Evolutionary conservation across 2,113 vertebrate species (phyloP), one percentile per base, ranked within the genome.

Genomic region (Paratilapia polleni): DNA sequence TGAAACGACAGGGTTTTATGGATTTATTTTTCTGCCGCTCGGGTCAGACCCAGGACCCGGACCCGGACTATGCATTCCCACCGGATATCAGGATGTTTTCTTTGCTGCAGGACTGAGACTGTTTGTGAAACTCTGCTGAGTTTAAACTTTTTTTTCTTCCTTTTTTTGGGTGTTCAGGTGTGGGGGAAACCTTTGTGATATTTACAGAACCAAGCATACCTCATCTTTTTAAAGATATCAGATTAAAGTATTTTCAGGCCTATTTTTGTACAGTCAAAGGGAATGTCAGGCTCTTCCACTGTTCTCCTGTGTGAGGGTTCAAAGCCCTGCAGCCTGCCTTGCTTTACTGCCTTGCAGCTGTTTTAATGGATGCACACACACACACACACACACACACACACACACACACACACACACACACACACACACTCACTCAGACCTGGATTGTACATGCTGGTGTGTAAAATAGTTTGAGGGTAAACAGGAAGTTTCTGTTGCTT

Each of bases 231-330:
- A 97, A 96, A 96, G 8, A 64, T n/a, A 68, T 34, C 96, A 96
- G 97, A 97, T 95, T 96, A 41, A 97, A 96, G 95, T 98, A 98
- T 98, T 98, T 99, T 98, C 97, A 97, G 96, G 96, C 96, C 94
- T 99, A 98, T 98, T 98, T 99, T 99, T 98, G 97, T 98, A 99
- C 97, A 97, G 97, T 97, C 95, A 95, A 96, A 97, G 96, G 97
- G 96, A 97, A 96, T 96, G 96, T 97, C 96, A 96, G 97, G 97
- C 97, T 97, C 97, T 97, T 57, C 47, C 59, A 76, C 80, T 63
- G 15, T 24, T 74, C 22, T 60, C 13, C 41, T 36, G 28, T 97
- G 97, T 96, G 96, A 96, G 96, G 96, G 96, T 97, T 97, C 94
- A 61, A 38, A 5, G 13, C 79, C 75, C 43, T 11, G 43, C 59